Evolutionary conservation across 1,140 invertebrate species (phyloP).

Genomic region (Saxidomus purpurata): DNA sequence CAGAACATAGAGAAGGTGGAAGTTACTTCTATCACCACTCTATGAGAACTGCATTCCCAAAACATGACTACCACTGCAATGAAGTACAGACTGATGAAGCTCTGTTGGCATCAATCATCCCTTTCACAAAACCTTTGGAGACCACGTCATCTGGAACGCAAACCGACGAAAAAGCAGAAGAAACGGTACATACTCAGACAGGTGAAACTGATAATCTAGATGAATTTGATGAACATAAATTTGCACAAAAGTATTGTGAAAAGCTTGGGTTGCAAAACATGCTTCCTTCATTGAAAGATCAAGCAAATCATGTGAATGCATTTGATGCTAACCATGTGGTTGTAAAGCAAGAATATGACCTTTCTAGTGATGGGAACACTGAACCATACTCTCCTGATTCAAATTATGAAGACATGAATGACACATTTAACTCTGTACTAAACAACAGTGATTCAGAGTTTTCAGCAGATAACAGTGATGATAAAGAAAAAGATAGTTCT

Average conservation of each 20-base stretch:
- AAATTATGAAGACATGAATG: neutral
- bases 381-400: neutral
- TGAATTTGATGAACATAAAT: slow-evolving; percentile 6
- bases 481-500: neutral
- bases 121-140: neutral
- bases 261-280: neutral
- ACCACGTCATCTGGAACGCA: neutral
- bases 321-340: neutral
- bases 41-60: slow-evolving; percentile 34
- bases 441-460: neutral
- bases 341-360: neutral
- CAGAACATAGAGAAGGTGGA: slow-evolving; percentile 26
- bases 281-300: neutral
- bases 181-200: neutral
- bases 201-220: neutral
- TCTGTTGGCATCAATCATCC: neutral
- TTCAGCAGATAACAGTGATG: neutral
- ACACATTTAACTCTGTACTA: neutral
- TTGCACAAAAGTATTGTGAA: neutral
- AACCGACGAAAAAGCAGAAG: neutral
- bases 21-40: slow-evolving; percentile 32
- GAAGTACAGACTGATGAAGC: neutral
- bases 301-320: neutral
- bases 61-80: neutral
- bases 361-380: slow-evolving; percentile 1